These are phyloP conservation scores for Caenorhabditis japonica DNA, from an alignment of 2,888 invertebrate genomes.

Conservation along the genomic window DNA sequence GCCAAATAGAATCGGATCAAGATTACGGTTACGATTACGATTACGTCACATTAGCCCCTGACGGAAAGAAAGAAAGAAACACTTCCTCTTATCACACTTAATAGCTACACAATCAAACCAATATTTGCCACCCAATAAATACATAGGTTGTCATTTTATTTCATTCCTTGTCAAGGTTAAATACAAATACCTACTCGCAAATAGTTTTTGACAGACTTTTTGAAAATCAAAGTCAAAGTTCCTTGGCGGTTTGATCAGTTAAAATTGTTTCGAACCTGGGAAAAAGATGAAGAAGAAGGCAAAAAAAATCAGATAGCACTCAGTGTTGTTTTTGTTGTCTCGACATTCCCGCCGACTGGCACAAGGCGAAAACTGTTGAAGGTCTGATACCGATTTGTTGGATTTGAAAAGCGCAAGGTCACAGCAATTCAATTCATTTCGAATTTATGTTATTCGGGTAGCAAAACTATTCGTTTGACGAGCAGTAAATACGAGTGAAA, in stretches of 20 bases:
- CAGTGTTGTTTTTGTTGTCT: constrained; percentile 6
- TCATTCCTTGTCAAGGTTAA: constrained; percentile 49
- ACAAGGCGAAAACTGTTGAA: constrained; percentile 32
- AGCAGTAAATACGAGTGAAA: constrained; percentile 23
- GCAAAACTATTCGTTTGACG: constrained; percentile 25
- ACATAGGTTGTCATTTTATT: constrained; percentile 25
- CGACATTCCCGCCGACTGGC: constrained; percentile 10
- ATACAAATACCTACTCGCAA: constrained; percentile 8
- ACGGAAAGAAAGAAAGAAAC: too few species aligned
- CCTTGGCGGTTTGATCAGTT: constrained; percentile 32
- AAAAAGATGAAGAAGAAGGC: constrained; percentile 14
- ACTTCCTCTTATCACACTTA: constrained; percentile 27
- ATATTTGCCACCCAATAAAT: constrained; percentile 32
- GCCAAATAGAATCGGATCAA: too few species aligned
- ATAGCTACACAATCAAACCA: constrained; percentile 19
- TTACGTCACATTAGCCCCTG: constrained; percentile 32
- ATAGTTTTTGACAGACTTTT: too few species aligned
- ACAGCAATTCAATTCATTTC: constrained; percentile 40
- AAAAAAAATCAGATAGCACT: too few species aligned
- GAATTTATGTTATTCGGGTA: constrained; percentile 40
- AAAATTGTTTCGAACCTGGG: not conserved
- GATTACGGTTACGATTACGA: too few species aligned
- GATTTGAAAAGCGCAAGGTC: constrained; percentile 31
- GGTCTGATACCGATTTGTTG: constrained; percentile 31
- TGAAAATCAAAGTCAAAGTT: constrained; percentile 44